Evolutionary conservation across 2,113 vertebrate species (phyloP), one percentile per base, ranked within the genome.

Genomic region (Pipra filicauda): DNA sequence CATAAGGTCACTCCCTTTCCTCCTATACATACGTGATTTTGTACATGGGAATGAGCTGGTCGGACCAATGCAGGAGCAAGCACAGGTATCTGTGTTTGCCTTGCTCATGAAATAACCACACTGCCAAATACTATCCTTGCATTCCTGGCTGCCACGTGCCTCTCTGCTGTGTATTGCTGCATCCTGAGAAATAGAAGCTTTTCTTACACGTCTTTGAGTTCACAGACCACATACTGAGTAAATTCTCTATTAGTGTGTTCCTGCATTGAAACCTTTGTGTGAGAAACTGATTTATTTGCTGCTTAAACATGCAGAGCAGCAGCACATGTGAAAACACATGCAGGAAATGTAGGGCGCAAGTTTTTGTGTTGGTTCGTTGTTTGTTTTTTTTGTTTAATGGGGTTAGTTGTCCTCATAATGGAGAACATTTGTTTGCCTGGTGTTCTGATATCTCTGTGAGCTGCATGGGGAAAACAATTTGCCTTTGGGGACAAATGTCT

Each of bases 281-380:
- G 43, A 86, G 22, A 51, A 85, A 26, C 62, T 73, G 74, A 90
- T 85, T 54, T 75, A 48, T 92, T 88, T 94, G 62, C 66, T 77
- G 59, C 46, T 94, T 85, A 57, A 89, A 72, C 12, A 3, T 48
- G 26, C 77, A 73, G 70, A 77, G 65, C 76, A 64, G 35, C 76
- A 87, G n/a, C 19, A 35, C 85, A 87, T 58, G 54, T 73, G 73
- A 58, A 91, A 82, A 76, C 52, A 73, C 35, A 33, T 41, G 77
- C 64, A 88, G 64, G 69, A 84, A 66, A 41, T n/a, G 31, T 30
- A 85, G 79, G 58, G 27, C 85, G 44, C n/a, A 48, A 21, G 10
- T 13, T 94, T 81, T 81, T 74, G 43, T 76, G 33, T 5, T 17
- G 7, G 10, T 35, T 76, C 31, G 7, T 46, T 39, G 54, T 19